These are phyloP conservation scores for Platichthys flesus DNA, from an alignment of 2,113 vertebrate species.

Conservation along the genomic window DNA sequence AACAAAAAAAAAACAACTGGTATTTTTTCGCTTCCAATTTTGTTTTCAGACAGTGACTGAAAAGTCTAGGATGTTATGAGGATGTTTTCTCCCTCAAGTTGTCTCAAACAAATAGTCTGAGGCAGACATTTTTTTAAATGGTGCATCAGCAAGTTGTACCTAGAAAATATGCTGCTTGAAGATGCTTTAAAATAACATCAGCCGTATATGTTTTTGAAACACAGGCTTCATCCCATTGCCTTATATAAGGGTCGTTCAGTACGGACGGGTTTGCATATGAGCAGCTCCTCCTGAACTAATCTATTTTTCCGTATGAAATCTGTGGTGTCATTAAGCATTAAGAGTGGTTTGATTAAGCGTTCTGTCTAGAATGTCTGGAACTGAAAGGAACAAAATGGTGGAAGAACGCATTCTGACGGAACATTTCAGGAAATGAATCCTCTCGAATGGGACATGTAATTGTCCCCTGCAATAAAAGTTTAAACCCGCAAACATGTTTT, in stretches of 20 bases:
- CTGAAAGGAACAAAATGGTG: constrained; percentile 39
- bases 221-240: background rate
- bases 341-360: constrained; percentile 45
- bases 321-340: constrained; percentile 24
- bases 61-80: constrained; percentile 13
- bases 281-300: background rate
- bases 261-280: constrained; percentile 8
- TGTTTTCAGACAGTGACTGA: constrained; percentile 16
- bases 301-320: constrained; percentile 4
- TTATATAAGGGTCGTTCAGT: background rate
- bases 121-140: constrained; percentile 8
- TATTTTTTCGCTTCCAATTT: background rate
- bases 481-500: constrained; percentile 25
- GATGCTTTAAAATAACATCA: background rate
- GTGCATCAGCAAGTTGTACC: background rate
- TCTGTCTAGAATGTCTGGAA: constrained; percentile 25
- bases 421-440: constrained; percentile 50
- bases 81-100: constrained; percentile 19
- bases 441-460: constrained; percentile 61
- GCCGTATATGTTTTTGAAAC: constrained; percentile 1
- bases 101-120: constrained; percentile 22
- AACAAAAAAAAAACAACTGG: background rate
- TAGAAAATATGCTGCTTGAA: constrained; percentile 12
- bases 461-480: constrained; percentile 58
- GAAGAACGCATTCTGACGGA: background rate